These are phyloP conservation scores for Phalacrocorax brasilianus DNA, from an alignment of 2,113 vertebrate genomes.

Conservation along the genomic window DNA sequence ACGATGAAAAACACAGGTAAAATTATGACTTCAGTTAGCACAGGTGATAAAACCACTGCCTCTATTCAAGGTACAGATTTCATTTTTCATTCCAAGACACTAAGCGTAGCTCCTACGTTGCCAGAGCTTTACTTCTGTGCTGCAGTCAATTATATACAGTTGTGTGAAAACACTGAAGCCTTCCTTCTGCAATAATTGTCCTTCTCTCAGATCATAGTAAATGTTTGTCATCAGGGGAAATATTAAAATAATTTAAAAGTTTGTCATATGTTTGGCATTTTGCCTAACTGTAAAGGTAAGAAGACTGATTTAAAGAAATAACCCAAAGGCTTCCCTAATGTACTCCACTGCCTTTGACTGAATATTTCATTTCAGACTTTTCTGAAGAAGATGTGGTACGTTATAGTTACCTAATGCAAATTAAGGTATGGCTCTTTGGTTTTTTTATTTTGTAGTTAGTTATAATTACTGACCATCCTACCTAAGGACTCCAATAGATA, in stretches of 20 bases:
- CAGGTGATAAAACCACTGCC: conserved; percentile 47
- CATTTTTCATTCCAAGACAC: background rate
- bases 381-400: background rate
- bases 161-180: conserved; percentile 23
- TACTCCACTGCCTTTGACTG: background rate
- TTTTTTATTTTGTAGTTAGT: background rate
- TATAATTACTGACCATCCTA: background rate
- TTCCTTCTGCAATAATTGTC: conserved; percentile 11
- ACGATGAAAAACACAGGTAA: background rate
- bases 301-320: background rate
- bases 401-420: background rate
- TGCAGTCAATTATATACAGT: conserved; percentile 24
- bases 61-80: background rate
- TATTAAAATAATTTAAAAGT: conserved; percentile 9
- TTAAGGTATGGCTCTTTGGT: background rate
- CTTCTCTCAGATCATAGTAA: background rate
- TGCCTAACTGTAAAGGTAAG: background rate
- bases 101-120: background rate
- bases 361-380: background rate
- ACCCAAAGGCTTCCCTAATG: background rate
- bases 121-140: conserved; percentile 25
- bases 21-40: background rate
- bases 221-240: background rate
- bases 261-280: background rate
- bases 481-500: background rate